Evolutionary conservation across 1,140 invertebrate genomes (phyloP), one percentile per base, ranked within the genome.

Genomic region (Physella acuta): DNA sequence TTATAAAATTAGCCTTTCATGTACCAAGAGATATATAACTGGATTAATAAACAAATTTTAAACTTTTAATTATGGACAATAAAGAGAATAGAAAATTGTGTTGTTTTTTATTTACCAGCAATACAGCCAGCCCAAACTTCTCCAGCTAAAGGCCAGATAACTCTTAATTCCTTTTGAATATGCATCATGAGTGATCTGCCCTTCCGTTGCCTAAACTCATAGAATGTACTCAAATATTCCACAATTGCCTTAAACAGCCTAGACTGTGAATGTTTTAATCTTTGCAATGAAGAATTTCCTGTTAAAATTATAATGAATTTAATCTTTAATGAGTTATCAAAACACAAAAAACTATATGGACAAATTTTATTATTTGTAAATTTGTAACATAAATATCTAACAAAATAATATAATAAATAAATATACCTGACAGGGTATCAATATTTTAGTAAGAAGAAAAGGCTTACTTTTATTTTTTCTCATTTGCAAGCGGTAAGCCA

Each of bases 401-500:
- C n/a, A n/a, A n/a, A n/a, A n/a, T n/a, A n/a, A n/a, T n/a, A n/a
- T n/a, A n/a, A n/a, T n/a, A n/a, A n/a, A n/a, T n/a, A n/a, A n/a
- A n/a, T n/a, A n/a, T n/a, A n/a, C n/a, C n/a, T n/a, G n/a, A n/a
- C n/a, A n/a, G n/a, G n/a, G n/a, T n/a, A n/a, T n/a, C n/a, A n/a
- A n/a, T n/a, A n/a, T n/a, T n/a, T n/a, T n/a, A n/a, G n/a, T n/a
- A n/a, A n/a, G n/a, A n/a, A n/a, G n/a, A n/a, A n/a, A n/a, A n/a
- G n/a, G n/a, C 62, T 64, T 44, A 64, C 62, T 49, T 30, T 64
- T 52, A 49, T 52, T 28, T 31, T 37, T 52, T 56, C 51, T 66
- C 64, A 66, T 66, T 28, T 66, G 64, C 37, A 66, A 1, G 11
- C 53, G 33, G 64, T 66, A 66, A 11, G 64, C 51, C n/a, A 26